phyloP scores from a whole-genome alignment of 1,140 invertebrate genomes.

The Eulimnadia texana region DNA sequence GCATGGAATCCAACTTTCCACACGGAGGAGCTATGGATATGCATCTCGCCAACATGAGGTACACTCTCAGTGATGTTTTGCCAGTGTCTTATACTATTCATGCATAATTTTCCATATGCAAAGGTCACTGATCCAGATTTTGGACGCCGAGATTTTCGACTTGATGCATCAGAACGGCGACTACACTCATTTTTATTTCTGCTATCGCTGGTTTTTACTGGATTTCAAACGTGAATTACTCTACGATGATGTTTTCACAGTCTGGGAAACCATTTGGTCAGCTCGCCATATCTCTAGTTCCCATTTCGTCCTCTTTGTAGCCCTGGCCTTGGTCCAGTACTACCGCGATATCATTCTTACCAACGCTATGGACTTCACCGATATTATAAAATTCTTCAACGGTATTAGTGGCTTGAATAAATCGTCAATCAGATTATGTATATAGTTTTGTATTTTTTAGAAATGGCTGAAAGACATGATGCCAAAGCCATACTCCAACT shows the following conservation, averaged over 20 bases:
- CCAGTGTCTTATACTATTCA: too few species aligned
- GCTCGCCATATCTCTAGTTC: slow-evolving; percentile 67
- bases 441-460: slow-evolving; percentile 39
- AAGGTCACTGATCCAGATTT: slow-evolving; percentile 63
- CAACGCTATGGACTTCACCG: slow-evolving; percentile 93
- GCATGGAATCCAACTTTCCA: slow-evolving; percentile 84
- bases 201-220: slow-evolving; percentile 79
- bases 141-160: slow-evolving; percentile 86
- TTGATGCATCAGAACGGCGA: slow-evolving; percentile 88
- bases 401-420: too few species aligned
- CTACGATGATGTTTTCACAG: slow-evolving; percentile 80
- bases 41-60: slow-evolving; percentile 89
- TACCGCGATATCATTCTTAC: slow-evolving; percentile 87
- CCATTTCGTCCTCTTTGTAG: slow-evolving; percentile 86
- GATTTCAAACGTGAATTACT: slow-evolving; percentile 73
- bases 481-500: slow-evolving; percentile 62
- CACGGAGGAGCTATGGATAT: slow-evolving; percentile 85
- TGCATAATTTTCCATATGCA: too few species aligned
- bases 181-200: slow-evolving; percentile 94
- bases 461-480: slow-evolving; percentile 90
- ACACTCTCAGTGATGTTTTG: too few species aligned
- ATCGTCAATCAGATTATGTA: slow-evolving; percentile 2
- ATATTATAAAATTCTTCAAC: slow-evolving; percentile 96
- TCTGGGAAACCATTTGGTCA: slow-evolving; percentile 95
- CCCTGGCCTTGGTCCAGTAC: slow-evolving; percentile 75